phyloP scores from a whole-genome alignment of 2,113 vertebrate species.

The Anseranas semipalmata region DNA sequence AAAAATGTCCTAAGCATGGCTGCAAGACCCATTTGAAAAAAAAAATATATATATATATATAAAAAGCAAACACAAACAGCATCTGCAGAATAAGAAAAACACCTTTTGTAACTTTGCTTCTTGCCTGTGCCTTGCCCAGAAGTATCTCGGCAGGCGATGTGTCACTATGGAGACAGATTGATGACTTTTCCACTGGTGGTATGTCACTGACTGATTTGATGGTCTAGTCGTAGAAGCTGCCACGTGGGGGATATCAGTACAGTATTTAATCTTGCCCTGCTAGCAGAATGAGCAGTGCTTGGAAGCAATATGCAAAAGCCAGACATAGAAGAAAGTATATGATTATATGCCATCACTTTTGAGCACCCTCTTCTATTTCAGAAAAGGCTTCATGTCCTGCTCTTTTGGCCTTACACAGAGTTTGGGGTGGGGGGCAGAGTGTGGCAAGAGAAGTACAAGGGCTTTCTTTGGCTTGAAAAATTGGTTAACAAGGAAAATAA shows the following conservation, averaged over 20 bases:
- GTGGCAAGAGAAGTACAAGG: not conserved
- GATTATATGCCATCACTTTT: not conserved
- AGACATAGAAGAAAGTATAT: not conserved
- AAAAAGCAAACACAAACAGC: not conserved
- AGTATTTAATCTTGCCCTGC: not conserved
- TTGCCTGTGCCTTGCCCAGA: not conserved
- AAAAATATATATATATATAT: not conserved
- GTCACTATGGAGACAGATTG: slow-evolving; percentile 2
- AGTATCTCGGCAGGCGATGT: not conserved
- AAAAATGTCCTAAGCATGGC: not conserved
- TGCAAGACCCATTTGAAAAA: not conserved
- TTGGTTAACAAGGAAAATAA: not conserved
- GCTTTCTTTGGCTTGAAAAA: not conserved
- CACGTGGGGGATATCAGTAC: not conserved
- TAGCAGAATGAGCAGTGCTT: fast-evolving
- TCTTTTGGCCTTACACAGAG: not conserved
- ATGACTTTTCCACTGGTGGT: not conserved
- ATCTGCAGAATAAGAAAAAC: not conserved
- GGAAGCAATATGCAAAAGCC: not conserved
- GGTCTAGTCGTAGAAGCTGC: not conserved
- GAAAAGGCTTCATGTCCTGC: not conserved
- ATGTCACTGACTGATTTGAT: not conserved
- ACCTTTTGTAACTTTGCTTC: not conserved
- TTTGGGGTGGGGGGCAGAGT: not conserved
- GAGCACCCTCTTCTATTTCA: not conserved